Conservation (phyloP, 2,113 vertebrate genomes). For the Cichladusa arquata region DNA sequence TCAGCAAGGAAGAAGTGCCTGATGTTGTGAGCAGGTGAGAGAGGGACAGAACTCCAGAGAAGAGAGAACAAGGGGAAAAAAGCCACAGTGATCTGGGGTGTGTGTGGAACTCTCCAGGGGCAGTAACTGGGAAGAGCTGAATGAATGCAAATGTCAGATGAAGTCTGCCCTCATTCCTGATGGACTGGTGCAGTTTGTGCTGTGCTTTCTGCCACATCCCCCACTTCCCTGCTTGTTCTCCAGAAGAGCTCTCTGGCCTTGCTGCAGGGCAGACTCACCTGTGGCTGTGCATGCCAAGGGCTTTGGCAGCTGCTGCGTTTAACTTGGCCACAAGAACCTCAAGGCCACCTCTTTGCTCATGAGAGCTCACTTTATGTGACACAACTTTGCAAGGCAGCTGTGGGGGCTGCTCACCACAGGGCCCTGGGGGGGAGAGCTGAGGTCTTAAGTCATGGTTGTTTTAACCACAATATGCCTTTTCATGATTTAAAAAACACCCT, state of each 20-base stretch:
- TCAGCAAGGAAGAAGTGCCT: background rate
- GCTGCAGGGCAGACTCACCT: background rate
- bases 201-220: background rate
- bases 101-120: background rate
- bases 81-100: background rate
- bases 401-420: background rate
- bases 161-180: background rate
- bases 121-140: background rate
- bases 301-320: constrained; percentile 29
- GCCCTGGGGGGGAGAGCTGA: background rate
- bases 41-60: background rate
- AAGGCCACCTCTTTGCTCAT: background rate
- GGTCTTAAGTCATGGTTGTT: constrained; percentile 11
- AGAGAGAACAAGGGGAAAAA: background rate
- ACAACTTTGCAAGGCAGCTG: background rate
- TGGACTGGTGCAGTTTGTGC: background rate
- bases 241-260: background rate
- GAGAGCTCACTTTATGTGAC: background rate
- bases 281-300: background rate
- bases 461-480: constrained; percentile 10
- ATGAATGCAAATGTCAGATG: background rate
- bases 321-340: background rate
- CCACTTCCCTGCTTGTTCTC: background rate
- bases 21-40: background rate
- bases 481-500: background rate